A percentile compares a stretch with the other conserved stretches of the same genome.
Conservation (phyloP, 1,140 invertebrate genomes). For the Magallana ariakensis region DNA sequence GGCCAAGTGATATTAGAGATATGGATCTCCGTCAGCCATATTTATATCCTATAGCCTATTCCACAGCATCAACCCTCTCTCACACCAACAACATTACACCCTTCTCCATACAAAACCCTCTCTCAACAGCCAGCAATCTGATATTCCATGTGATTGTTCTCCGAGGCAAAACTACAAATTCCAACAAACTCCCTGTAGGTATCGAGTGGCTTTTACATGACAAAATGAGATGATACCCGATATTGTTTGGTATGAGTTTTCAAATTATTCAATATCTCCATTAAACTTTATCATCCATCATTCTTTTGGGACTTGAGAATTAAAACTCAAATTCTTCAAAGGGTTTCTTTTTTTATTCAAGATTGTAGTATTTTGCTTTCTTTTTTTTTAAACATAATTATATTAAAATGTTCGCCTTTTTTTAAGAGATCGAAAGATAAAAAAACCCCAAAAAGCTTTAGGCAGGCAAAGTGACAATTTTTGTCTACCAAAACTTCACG, state of each 20-base stretch:
- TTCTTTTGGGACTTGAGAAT: neutral
- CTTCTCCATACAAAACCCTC: neutral
- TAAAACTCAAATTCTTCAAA: too few relatives aligned
- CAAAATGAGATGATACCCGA: conserved; percentile 19
- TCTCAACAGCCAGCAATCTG: conserved; percentile 15
- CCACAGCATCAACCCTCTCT: neutral
- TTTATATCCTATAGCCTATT: neutral
- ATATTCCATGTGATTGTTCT: neutral
- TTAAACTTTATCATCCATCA: conserved; percentile 4
- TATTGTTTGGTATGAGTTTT: conserved; percentile 10
- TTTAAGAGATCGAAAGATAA: too few relatives aligned
- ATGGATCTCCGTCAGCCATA: neutral
- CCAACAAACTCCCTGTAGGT: conserved; percentile 19
- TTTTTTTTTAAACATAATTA: too few relatives aligned
- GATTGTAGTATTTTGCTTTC: too few relatives aligned
- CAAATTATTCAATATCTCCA: conserved; percentile 29
- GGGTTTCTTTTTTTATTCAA: too few relatives aligned
- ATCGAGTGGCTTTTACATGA: neutral
- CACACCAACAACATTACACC: neutral
- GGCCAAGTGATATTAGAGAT: neutral
- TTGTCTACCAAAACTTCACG: too few relatives aligned
- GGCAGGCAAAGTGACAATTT: too few relatives aligned
- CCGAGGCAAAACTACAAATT: conserved; percentile 10
- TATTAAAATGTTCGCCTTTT: too few relatives aligned
- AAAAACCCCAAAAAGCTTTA: too few relatives aligned